These are phyloP conservation scores for Paraescarpia echinospica DNA, from an alignment of 1,140 invertebrate genomes.

Conservation along the genomic window DNA sequence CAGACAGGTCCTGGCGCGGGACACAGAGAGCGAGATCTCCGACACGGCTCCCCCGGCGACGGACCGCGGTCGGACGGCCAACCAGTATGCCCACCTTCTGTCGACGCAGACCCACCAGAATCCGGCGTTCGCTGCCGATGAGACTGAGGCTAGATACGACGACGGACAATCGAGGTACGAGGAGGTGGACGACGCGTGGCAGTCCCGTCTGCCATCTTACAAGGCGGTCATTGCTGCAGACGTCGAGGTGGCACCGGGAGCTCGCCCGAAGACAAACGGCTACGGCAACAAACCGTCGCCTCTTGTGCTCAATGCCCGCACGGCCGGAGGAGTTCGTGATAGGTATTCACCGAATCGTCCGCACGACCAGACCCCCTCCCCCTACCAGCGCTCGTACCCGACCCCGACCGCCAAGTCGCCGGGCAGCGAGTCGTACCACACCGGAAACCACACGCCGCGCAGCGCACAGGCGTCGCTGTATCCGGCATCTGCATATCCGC, in stretches of 20 bases:
- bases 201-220: not conserved
- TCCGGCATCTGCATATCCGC: not conserved
- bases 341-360: not conserved
- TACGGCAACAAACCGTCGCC: not conserved
- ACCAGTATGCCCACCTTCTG: not conserved
- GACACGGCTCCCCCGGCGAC: not conserved
- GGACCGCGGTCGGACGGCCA: not conserved
- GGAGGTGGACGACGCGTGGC: not conserved
- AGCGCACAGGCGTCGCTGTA: not conserved
- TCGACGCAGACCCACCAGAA: slow-evolving; percentile 3
- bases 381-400: not conserved
- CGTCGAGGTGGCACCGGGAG: not conserved
- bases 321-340: not conserved
- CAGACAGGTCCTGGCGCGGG: not conserved
- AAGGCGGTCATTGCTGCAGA: not conserved
- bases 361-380: not conserved
- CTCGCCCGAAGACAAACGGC: not conserved
- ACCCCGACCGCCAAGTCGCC: not conserved
- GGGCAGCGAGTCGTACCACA: not conserved
- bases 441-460: not conserved
- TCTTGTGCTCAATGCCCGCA: not conserved
- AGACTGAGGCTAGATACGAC: not conserved
- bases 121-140: not conserved
- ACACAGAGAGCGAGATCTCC: not conserved
- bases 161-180: not conserved